phyloP scores from a whole-genome alignment of 1,140 invertebrate species.

The Mamestra configurata region DNA sequence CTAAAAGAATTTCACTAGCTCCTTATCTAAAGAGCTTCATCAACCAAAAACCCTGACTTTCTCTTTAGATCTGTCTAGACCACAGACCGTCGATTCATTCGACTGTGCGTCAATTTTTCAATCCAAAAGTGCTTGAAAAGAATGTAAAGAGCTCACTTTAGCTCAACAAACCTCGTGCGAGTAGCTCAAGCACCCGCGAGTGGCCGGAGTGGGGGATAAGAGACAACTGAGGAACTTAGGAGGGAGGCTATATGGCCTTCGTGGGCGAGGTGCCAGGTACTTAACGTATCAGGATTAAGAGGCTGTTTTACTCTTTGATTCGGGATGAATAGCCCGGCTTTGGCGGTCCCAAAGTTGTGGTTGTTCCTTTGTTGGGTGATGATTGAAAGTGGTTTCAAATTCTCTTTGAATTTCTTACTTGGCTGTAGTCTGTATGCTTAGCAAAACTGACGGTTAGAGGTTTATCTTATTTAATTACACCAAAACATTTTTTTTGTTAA shows the following conservation, averaged over 20 bases:
- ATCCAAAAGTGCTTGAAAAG: not conserved
- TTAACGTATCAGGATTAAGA: slow-evolving; percentile 18
- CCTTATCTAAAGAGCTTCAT: no score
- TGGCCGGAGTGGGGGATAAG: not conserved
- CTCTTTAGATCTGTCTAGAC: not conserved
- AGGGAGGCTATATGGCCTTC: not conserved
- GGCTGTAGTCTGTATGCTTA: no score
- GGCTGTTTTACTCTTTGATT: slow-evolving; percentile 1
- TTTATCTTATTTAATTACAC: no score
- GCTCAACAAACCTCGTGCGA: slow-evolving; percentile 18
- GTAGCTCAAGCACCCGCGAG: slow-evolving; percentile 1
- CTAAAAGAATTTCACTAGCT: no score
- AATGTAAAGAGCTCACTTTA: slow-evolving; percentile 2
- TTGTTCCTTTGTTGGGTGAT: not conserved
- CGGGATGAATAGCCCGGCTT: slow-evolving; percentile 18
- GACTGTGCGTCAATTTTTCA: slow-evolving; percentile 5
- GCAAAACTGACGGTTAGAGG: no score
- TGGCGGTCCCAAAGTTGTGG: not conserved
- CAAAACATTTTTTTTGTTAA: no score
- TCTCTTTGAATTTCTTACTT: no score
- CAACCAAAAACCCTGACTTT: not conserved
- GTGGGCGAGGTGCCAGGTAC: slow-evolving; percentile 8
- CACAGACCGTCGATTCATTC: not conserved
- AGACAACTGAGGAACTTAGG: not conserved
- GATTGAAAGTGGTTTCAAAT: not conserved